Evolutionary conservation across 2,888 invertebrate genomes (phyloP).

Genomic region (Aphidoletes aphidimyza): DNA sequence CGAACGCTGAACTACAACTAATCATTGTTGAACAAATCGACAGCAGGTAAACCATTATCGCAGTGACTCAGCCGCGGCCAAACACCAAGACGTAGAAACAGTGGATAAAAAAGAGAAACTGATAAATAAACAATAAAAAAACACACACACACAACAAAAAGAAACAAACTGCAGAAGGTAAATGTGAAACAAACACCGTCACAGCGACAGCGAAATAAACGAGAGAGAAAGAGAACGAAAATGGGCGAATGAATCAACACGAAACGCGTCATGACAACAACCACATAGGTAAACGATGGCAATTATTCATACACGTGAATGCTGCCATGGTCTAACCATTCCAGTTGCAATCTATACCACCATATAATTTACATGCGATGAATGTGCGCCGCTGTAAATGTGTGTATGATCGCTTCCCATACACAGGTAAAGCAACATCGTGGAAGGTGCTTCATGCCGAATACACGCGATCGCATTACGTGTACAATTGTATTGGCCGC

Average conservation of each 20-base stretch:
- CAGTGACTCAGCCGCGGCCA: not conserved
- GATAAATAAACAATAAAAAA: not conserved
- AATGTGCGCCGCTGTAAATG: not conserved
- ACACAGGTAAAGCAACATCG: not conserved
- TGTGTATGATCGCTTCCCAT: slow-evolving; percentile 7
- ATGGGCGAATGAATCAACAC: not conserved
- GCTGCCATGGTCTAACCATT: not conserved
- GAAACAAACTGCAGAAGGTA: not conserved
- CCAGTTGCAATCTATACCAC: slow-evolving; percentile 2
- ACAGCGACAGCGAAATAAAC: not conserved
- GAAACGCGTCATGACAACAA: slow-evolving; percentile 33
- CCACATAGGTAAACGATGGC: not conserved
- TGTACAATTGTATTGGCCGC: not conserved
- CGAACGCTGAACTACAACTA: slow-evolving; percentile 45
- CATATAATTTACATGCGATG: slow-evolving; percentile 18
- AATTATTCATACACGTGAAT: slow-evolving; percentile 34
- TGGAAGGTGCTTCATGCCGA: not conserved
- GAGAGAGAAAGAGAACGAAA: slow-evolving; percentile 2
- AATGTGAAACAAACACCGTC: not conserved
- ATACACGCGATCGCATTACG: slow-evolving; percentile 5
- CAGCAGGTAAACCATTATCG: slow-evolving; percentile 31
- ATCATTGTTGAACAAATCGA: slow-evolving; percentile 30
- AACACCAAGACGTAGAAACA: not conserved
- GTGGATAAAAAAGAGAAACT: not conserved
- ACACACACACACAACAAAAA: not conserved